Percentiles rank a stretch among this genome's conserved stretches.
Conservation (phyloP, 1,140 invertebrate genomes). For the Thaumetopoea pityocampa region DNA sequence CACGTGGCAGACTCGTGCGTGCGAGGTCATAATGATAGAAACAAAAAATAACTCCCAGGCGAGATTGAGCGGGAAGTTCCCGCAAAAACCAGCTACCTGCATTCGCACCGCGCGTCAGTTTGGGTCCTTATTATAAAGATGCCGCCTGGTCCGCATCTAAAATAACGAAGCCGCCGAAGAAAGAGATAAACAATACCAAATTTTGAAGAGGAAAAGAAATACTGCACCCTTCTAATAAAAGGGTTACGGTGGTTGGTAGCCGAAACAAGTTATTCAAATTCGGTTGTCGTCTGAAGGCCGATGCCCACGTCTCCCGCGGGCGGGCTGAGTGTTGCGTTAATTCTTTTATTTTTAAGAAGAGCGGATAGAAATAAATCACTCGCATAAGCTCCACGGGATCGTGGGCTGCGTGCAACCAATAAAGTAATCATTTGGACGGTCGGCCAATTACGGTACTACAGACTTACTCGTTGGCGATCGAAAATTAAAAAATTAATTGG, state of each 20-base stretch:
- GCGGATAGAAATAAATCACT: conserved; percentile 50
- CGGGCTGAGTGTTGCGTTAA: conserved; percentile 3
- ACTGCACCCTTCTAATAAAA: conserved; percentile 36
- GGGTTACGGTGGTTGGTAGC: conserved; percentile 56
- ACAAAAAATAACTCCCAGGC: conserved; percentile 37
- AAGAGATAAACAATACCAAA: conserved; percentile 23
- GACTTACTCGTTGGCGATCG: conserved; percentile 51
- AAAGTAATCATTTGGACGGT: conserved; percentile 63
- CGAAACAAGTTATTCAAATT: conserved; percentile 71
- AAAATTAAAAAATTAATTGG: conserved; percentile 69
- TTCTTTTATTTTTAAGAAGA: conserved; percentile 13
- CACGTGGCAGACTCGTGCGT: conserved; percentile 37
- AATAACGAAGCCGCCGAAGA: conserved; percentile 35
- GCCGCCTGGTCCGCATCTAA: conserved; percentile 39
- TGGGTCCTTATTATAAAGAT: conserved; percentile 38
- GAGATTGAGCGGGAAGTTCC: conserved; percentile 52
- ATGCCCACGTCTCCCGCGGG: conserved; percentile 36
- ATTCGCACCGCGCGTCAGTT: conserved; percentile 35
- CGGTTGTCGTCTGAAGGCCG: conserved; percentile 37
- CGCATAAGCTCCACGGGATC: conserved; percentile 28
- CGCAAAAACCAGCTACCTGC: conserved; percentile 65
- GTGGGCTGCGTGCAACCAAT: conserved; percentile 52
- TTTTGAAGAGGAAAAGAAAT: conserved; percentile 33
- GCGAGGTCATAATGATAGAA: conserved; percentile 34
- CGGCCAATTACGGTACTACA: conserved; percentile 51